These are phyloP conservation scores for Labeo rohita DNA, from an alignment of 2,113 vertebrate species.

Conservation along the genomic window DNA sequence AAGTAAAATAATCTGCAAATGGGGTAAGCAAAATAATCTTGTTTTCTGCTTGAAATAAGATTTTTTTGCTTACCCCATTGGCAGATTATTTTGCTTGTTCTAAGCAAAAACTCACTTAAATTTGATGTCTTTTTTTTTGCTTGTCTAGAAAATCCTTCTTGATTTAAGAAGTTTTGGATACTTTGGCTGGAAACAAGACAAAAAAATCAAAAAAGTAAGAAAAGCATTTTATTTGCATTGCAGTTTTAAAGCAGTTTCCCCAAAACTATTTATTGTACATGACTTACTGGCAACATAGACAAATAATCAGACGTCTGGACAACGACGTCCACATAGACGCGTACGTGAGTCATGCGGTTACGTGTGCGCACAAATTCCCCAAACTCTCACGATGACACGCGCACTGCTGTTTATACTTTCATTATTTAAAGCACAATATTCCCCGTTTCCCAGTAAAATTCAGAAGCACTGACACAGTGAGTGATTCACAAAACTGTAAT, in stretches of 20 bases:
- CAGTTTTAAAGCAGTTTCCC: background rate
- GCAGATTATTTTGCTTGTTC: too few relatives aligned
- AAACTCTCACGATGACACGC: constrained; percentile 9
- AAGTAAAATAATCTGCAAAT: too few relatives aligned
- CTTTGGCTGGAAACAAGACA: too few relatives aligned
- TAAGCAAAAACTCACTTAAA: too few relatives aligned
- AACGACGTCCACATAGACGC: background rate
- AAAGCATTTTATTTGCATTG: too few relatives aligned
- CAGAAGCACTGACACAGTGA: constrained; percentile 46
- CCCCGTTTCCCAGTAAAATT: constrained; percentile 3
- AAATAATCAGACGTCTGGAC: constrained; percentile 4
- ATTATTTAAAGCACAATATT: constrained; percentile 20
- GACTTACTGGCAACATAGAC: background rate
- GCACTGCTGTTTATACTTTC: constrained; percentile 30
- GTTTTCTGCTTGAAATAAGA: too few relatives aligned
- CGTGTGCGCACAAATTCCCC: constrained; percentile 17
- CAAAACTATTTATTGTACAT: background rate
- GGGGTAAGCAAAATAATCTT: too few relatives aligned
- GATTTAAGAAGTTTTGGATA: too few relatives aligned
- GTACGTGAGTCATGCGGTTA: constrained; percentile 13
- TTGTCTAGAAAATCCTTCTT: too few relatives aligned
- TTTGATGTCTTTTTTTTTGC: too few relatives aligned
- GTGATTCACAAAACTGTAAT: constrained; percentile 58
- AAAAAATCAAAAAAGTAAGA: too few relatives aligned
- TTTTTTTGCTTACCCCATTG: too few relatives aligned